Evolutionary conservation across 1,140 invertebrate species (phyloP), one percentile per base, ranked within the genome.

Genomic region (Penaeus chinensis): DNA sequence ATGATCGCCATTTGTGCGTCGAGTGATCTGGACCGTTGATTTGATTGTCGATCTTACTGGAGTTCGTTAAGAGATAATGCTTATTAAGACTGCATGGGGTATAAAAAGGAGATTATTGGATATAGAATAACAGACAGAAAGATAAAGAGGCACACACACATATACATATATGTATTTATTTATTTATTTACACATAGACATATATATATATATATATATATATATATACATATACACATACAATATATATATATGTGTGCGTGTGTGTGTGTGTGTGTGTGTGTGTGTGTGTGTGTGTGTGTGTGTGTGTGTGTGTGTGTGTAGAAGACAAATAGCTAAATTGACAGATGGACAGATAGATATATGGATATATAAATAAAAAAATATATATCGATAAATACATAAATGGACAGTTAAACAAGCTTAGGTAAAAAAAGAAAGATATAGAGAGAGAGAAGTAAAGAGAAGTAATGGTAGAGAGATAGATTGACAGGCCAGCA

Each of bases 151-250:
- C n/a, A 81, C 10, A 81, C 20, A 61, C 13, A 27, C 24, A 61
- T 16, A 81, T 24, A 82, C 65, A 83, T 54, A 83, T 83, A 83
- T 83, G 66, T 82, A 82, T 82, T 66, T 82, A 82, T 82, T 66
- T 82, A 66, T 82, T 66, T 82, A 82, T 82, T 66, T 82, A 82
- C 69, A 83, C 69, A 83, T 83, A 83, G n/a, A 69, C 54, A 83
- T n/a, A 83, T 42, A 83, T 69, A 82, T n/a, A 71, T 4, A 69
- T 27, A 5, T 32, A 71, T 69, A 20, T 47, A 69, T 24, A 66
- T 24, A 66, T 24, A 66, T 24, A 66, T 24, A 66, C 4, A 66
- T 24, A 66, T 24, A 66, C 11, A 66, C 11, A 66, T 5, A 66
- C 11, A 66, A 66, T 11, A 66, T 11, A 66, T 24, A 66, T 11